Evolutionary conservation across 2,888 invertebrate genomes (phyloP), one percentile per base, ranked within the genome.

Genomic region (Lithophane leautieri): DNA sequence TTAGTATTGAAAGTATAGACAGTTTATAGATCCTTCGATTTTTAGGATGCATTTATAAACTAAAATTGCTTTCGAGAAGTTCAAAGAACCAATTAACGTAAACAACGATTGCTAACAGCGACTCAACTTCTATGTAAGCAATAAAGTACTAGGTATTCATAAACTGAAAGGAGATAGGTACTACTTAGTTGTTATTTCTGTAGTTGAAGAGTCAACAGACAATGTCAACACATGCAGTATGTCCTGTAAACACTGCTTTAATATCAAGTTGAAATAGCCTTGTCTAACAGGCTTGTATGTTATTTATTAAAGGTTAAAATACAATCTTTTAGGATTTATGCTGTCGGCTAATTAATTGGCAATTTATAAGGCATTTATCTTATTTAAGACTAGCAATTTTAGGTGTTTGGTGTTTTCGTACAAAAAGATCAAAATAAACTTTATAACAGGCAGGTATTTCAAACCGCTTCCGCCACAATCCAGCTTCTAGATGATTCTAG

Each of bases 91-190:
- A 70, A 42, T 47, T 79, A 62, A 12, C 12, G 19, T 47, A 40
- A 40, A 28, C 19, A 34, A 47, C 16, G 8, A 62, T 44, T 61
- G 44, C 52, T 69, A 34, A 34, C 50, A 52, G 34, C 25, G 16
- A n/a, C 9, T 80, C 42, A 42, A 34, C 61, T 28, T 61, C 22
- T 25, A 58, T 44, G 3, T 44, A 42, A 22, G 16, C 16, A 56
- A 14, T 52, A 44, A 44, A 56, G 62, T 44, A 81, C 74, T 19
- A 81, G 81, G 81, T 11, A 44, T 22, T 8, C 50, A 76, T 71
- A 12, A 79, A 52, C 34, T 22, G 6, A 16, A 52, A 70, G 71
- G 58, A 60, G 50, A 52, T 25, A 44, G n/a, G n/a, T 52, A 52
- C 42, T 60, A n/a, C n/a, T n/a, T n/a, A 50, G 34, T 16, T 34